Evolutionary conservation across 2,888 invertebrate genomes (phyloP), one percentile per base, ranked within the genome.

Genomic region (Melitaea athalia): DNA sequence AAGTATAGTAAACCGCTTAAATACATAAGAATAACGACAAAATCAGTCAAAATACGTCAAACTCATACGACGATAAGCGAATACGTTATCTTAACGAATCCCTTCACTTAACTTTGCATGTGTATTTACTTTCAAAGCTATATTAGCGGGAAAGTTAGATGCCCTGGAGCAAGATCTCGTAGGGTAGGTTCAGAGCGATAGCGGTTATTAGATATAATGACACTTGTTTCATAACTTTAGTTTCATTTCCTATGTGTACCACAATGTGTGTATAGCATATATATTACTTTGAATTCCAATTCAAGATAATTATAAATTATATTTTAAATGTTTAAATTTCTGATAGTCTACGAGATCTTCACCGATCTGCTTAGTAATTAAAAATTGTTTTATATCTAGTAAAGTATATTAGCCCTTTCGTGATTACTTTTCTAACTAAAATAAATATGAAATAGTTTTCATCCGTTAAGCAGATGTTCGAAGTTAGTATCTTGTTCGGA

Each of bases 171-270:
- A 11, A 43, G 59, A 17, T 59, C 24, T 17, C 43, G 14, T n/a
- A 49, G 14, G n/a, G 47, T 49, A 45, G 45, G 15, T 47, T 15
- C 60, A 47, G n/a, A 31, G 14, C 24, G 45, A 47, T 45, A 60
- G 24, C 4, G 14, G 33, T 12, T 60, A 33, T 60, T 31, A 47
- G 45, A 60, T 60, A 47, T 60, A 47, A 60, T 47, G 45, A 47
- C 24, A 47, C 47, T 60, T 47, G 60, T 60, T 60, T 47, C 14
- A 47, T 3, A 60, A 60, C 60, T 60, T 60, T 47, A 38, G 8
- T 17, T 59, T 55, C n/a, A 55, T 38, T 31, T 14, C 14, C n/a
- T 33, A 8, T 7, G 5, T 38, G 5, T 7, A 55, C 33, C n/a
- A 1, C 14, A n/a, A 14, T 55, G 55, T 55, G 33, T 55, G 14